These are phyloP conservation scores for Bos javanicus DNA, from an alignment of 2,113 vertebrate species.

Conservation along the genomic window DNA sequence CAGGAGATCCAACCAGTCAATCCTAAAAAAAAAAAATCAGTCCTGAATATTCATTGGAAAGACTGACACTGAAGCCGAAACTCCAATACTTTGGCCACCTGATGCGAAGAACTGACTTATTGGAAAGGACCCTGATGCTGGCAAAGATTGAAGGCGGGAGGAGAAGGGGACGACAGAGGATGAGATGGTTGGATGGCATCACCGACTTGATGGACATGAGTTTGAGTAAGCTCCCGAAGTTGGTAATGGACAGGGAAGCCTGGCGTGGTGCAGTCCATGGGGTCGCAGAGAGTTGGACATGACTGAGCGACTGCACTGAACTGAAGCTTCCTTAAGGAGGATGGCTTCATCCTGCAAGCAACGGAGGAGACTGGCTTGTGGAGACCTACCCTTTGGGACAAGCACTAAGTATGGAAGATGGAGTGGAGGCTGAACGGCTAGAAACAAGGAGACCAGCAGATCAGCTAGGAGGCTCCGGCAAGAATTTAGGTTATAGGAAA, in stretches of 20 bases:
- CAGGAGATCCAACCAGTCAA: not conserved
- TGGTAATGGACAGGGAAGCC: not conserved
- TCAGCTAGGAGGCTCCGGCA: not conserved
- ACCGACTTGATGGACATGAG: not conserved
- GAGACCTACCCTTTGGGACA: not conserved
- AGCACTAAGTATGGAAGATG: not conserved
- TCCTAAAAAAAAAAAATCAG: not conserved
- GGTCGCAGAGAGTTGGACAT: rapidly evolving
- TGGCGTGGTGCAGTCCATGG: not conserved
- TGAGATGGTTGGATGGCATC: not conserved
- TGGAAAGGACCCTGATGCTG: not conserved
- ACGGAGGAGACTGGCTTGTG: not conserved
- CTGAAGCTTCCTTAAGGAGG: not conserved
- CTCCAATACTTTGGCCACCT: not conserved
- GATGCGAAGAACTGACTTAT: not conserved
- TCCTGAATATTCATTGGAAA: not conserved
- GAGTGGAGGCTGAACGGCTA: rapidly evolving
- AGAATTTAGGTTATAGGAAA: not conserved
- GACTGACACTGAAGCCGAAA: not conserved
- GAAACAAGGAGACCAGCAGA: not conserved
- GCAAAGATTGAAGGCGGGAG: not conserved
- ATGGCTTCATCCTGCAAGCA: not conserved
- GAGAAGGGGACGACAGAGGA: not conserved
- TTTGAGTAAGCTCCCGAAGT: not conserved
- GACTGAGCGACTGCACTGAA: not conserved